Evolutionary conservation across 2,797 vertebrate species (phyloP), one percentile per base, ranked within the genome.

Genomic region (Galago senegalensis): DNA sequence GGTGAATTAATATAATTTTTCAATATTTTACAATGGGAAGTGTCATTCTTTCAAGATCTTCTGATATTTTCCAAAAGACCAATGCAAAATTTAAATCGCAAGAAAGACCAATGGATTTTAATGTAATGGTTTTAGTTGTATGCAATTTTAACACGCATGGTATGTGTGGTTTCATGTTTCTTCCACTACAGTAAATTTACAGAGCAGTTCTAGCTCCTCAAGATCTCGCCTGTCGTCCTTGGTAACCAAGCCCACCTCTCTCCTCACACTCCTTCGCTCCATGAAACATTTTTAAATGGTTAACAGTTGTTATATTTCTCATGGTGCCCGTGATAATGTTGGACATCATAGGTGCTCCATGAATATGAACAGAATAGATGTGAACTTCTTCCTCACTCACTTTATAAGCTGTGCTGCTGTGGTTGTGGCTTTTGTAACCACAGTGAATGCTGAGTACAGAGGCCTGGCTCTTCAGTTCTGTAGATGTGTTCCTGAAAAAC

Each of bases 1-100:
- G 49, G 27, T 27, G 18, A 93, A 56, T 31, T 75, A 72, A 63
- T 9, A 25, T 69, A 70, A 14, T 79, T 53, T 96, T 91, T 79
- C 31, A 23, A 72, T 69, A 76, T 17, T 72, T 14, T 61, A 34
- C 82, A 88, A 61, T 72, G 27, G 27, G 23, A 93, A 79, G 18
- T 79, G 67, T 86, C 69, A 63, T 27, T 34, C 31, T 92, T 94
- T 92, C 25, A 67, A 92, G 87, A 75, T 69, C 37, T 80, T 6
- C 63, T 58, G 43, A 37, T 92, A 72, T 91, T 85, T 84, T 88
- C 46, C 56, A 60, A 73, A 95, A 84, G 43, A 73, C 13, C 31
- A 88, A 31, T 17, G 27, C 2, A 84, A 69, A 87, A 94, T 85
- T 70, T 40, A n/a, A 89, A 75, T 82, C 58, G 31, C 20, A 34